Conservation (phyloP, 2,113 vertebrate species). For the Manacus vitellinus region DNA sequence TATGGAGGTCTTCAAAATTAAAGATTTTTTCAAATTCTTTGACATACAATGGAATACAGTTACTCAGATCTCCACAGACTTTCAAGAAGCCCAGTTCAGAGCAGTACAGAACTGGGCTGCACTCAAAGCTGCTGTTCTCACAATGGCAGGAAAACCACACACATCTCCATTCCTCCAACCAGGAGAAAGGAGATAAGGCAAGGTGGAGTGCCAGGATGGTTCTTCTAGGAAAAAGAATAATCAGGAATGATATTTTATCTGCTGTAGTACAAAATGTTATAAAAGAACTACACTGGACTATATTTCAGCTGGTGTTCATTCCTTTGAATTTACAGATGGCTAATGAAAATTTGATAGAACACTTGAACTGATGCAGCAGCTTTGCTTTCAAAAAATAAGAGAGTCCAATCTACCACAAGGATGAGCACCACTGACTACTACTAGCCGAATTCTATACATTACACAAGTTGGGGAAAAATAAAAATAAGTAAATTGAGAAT, state of each 20-base stretch:
- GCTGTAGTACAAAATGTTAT: background rate
- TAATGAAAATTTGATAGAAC: background rate
- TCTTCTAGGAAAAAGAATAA: background rate
- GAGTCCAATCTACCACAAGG: background rate
- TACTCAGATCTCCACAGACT: background rate
- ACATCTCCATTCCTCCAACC: background rate
- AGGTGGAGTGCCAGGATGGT: background rate
- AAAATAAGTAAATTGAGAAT: background rate
- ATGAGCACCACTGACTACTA: background rate
- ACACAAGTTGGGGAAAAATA: background rate
- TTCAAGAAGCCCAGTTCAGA: background rate
- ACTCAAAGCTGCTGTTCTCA: background rate
- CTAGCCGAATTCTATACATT: background rate
- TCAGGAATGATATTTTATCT: background rate
- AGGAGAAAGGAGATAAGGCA: background rate
- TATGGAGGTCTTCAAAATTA: background rate
- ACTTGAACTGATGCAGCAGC: background rate
- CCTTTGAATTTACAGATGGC: background rate
- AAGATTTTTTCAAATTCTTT: background rate
- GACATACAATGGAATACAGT: background rate
- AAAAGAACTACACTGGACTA: background rate
- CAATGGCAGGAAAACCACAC: background rate
- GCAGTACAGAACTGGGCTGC: background rate
- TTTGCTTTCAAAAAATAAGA: background rate
- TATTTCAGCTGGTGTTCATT: background rate